Conservation (phyloP, 2,888 invertebrate species). For the Chironomus tentans region DNA sequence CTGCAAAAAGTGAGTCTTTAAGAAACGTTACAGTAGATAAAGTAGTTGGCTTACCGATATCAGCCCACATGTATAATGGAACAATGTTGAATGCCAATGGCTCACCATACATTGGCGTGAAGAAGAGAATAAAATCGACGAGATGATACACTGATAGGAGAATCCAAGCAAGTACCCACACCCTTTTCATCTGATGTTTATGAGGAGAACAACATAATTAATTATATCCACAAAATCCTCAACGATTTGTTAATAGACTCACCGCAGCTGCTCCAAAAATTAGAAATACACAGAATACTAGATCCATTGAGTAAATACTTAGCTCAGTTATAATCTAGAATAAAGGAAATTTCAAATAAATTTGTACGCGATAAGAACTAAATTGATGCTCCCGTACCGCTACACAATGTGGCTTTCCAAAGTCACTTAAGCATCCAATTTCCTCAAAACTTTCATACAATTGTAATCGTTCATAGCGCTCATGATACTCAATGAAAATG, state of each 20-base stretch:
- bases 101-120: conserved; percentile 9
- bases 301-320: background rate
- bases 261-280: background rate
- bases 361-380: too few relatives aligned
- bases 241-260: background rate
- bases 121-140: conserved; percentile 8
- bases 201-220: background rate
- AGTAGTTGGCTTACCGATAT: background rate
- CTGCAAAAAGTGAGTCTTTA: background rate
- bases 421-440: background rate
- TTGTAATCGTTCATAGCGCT: background rate
- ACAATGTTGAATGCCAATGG: background rate
- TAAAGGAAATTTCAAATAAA: too few relatives aligned
- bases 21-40: background rate
- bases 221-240: background rate
- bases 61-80: background rate
- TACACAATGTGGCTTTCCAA: background rate
- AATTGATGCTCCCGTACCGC: background rate
- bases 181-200: background rate
- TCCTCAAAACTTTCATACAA: background rate
- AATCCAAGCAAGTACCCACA: background rate
- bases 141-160: conserved; percentile 4
- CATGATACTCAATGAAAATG: background rate
- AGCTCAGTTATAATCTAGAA: background rate
- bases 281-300: background rate